Evolutionary conservation across 2,797 vertebrate genomes (phyloP), one percentile per base, ranked within the genome.

Genomic region (Gadopsis bispinosus): DNA sequence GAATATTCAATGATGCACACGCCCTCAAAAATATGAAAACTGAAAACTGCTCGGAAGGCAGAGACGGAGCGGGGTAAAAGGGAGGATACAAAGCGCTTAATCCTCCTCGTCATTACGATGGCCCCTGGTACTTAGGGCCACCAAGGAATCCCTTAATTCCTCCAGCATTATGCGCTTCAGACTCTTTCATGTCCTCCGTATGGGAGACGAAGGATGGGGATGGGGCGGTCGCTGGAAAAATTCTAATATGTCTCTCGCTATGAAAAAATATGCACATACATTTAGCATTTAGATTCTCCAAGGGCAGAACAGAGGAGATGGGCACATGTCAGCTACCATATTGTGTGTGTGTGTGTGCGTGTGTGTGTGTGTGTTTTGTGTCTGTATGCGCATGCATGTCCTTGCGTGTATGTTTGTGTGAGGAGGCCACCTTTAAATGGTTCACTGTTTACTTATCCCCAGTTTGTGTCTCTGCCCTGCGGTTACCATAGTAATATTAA

Each of bases 241-340:
- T 98, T 97, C 96, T 97, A 98, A 97, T 98, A 96, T 94, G 96
- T 92, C 96, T 92, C 95, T 94, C 94, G 95, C 96, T 95, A 96
- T 97, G 96, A 97, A 97, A 98, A 95, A 97, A 98, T 99, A 99
- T 99, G 97, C 98, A 98, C 98, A 98, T 99, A 97, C 93, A 96
- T 98, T 98, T 98, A 97, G 94, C 91, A 96, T 96, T 96, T 89
- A 95, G 96, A 98, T 96, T 96, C 96, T 99, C 97, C 95, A 96
- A 94, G 96, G 97, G 97, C 96, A 95, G 96, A 96, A 94, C 95
- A 95, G 96, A 95, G 94, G 93, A 97, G 96, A 97, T 29, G 91
- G 97, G 96, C 96, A 96, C 95, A 96, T 97, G 96, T 96, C 96
- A 94, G 90, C 88, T 68, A 83, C 81, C 87, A 86, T 89, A 87